Base-by-base conservation (phyloP, 2,113 vertebrate genomes). In the Myotis davidii region DNA sequence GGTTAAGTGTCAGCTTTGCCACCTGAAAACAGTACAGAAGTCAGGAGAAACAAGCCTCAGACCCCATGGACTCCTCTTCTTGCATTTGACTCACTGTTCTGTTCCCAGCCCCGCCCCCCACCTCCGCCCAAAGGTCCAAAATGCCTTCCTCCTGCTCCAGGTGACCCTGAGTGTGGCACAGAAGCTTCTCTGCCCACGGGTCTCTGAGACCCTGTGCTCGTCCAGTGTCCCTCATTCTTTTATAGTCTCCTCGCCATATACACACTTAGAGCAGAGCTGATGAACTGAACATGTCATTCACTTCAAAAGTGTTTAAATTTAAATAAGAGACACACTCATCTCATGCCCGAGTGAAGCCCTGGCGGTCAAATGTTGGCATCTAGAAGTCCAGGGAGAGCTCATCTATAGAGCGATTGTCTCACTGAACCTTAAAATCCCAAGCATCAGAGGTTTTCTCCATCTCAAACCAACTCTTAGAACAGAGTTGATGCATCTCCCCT, bases 151-250 rank as follows among this genome's bases (percentile, higher is more conserved):
- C 29, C 52, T 34, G 65, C 9, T 85, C n/a, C 27, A 27, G 45
- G 37, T 39, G 12, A 65, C 64, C 9, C 0, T 2, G 37, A 70
- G 13, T 13, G 2, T 64, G 25, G n/a, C 9, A 29, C 16, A 48
- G 9, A 8, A 72, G 9, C 4, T 17, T 61, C 25, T 25, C 56
- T 67, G 17, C 11, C 29, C 59, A 0, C 0, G n/a, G 17, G 70
- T 25, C n/a, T 39, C 77, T 50, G 45, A 82, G 61, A 6, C n/a
- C 17, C 34, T 56, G 12, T 52, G 34, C 37, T 17, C 18, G 20
- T n/a, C 20, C 45, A 59, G 2, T 13, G 8, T 17, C 7, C 12
- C 3, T 54, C 34, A 25, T 45, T 42, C 14, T 79, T 69, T 29
- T 32, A 70, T 1, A 70, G 27, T n/a, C 25, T 39, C 18, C 21